Evolutionary conservation across 1,140 invertebrate genomes (phyloP).

Genomic region (Heliconius melpomene): DNA sequence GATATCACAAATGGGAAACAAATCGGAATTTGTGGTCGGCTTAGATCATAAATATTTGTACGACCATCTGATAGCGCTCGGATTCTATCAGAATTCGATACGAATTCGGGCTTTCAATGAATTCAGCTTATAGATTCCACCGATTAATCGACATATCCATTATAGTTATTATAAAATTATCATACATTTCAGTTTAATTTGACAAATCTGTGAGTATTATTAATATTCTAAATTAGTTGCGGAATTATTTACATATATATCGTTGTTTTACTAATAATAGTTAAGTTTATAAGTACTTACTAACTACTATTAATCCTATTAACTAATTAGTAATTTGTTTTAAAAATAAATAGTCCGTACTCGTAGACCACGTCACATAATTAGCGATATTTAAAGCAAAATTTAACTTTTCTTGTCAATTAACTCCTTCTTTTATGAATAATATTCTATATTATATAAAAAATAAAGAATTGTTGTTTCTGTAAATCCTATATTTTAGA

Average conservation of each 20-base stretch:
- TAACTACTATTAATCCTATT: no score
- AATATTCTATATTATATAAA: no score
- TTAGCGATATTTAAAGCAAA: no score
- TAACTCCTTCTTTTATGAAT: no score
- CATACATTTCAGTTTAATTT: background rate
- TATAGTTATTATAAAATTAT: background rate
- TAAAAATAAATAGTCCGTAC: no score
- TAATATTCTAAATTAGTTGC: background rate
- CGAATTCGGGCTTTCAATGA: background rate
- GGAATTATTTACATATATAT: no score
- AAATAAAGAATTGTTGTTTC: background rate
- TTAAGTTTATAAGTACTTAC: background rate
- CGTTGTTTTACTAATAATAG: no score
- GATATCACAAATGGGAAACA: background rate
- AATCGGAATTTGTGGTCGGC: background rate
- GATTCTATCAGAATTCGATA: background rate
- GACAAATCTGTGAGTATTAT: background rate
- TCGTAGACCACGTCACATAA: no score
- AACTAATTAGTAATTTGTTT: no score
- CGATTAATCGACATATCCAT: background rate
- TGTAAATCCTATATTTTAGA: background rate
- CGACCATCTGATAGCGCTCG: background rate
- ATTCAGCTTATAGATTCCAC: background rate
- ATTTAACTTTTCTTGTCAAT: no score
- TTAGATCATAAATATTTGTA: constrained; percentile 7